Evolutionary conservation across 2,888 invertebrate genomes (phyloP).

Genomic region (Philaethria dido): DNA sequence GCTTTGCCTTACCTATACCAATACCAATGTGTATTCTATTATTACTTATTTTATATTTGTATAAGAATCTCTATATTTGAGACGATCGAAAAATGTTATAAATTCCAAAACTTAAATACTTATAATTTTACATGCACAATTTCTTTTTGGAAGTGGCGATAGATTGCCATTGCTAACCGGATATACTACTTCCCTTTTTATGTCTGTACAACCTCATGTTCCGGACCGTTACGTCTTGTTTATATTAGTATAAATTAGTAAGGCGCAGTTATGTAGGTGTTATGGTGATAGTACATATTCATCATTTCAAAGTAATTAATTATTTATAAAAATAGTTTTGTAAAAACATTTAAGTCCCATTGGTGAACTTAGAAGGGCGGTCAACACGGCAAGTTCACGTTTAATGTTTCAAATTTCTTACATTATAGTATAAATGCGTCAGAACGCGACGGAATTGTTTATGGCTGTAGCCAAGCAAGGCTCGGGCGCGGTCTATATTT

Average conservation of each 20-base stretch:
- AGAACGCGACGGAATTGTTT: constrained; percentile 48
- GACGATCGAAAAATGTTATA: neutral
- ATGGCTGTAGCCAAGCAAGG: constrained; percentile 62
- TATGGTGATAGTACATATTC: neutral
- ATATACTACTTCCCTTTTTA: constrained; percentile 61
- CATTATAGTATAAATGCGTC: constrained; percentile 28
- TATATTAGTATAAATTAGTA: constrained; percentile 45
- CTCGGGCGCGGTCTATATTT: constrained; percentile 81
- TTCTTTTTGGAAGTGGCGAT: constrained; percentile 33
- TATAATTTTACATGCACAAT: constrained; percentile 5
- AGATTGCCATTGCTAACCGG: constrained; percentile 57
- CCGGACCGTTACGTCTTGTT: constrained; percentile 66
- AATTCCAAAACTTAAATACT: neutral
- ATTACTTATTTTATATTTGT: no score
- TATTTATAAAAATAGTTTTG: neutral
- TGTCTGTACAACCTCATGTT: constrained; percentile 68
- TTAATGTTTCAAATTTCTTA: constrained; percentile 29
- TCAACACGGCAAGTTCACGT: constrained; percentile 23
- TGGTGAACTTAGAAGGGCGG: constrained; percentile 17
- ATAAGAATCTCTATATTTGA: no score
- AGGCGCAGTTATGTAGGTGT: neutral
- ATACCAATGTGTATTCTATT: no score
- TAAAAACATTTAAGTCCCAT: constrained; percentile 4
- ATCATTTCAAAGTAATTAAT: neutral
- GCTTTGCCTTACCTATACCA: no score